phyloP scores from a whole-genome alignment of 2,888 invertebrate genomes.

The Pediacus dermestoides region DNA sequence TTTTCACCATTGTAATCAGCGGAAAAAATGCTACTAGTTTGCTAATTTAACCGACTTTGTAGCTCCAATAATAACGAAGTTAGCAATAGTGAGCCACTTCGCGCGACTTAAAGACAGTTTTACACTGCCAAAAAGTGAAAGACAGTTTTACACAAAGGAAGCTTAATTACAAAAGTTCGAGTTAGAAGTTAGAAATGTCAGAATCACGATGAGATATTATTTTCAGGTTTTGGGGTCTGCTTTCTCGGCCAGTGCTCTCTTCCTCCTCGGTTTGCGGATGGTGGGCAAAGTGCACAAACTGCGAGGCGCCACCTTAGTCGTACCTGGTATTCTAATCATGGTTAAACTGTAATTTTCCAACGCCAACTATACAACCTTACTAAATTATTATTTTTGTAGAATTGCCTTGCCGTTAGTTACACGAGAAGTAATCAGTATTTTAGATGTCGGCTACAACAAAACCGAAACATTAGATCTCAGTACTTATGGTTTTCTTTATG shows the following conservation, averaged over 20 bases:
- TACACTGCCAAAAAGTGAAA: no score
- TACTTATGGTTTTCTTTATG: slow-evolving; percentile 92
- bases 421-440: slow-evolving; percentile 76
- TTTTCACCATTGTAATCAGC: no score
- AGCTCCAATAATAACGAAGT: no score
- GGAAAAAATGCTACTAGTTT: no score
- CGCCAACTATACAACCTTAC: neutral
- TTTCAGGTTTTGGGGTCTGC: slow-evolving; percentile 75
- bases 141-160: no score
- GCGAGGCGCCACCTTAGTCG: slow-evolving; percentile 72
- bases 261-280: slow-evolving; percentile 86
- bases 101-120: no score
- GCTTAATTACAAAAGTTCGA: no score
- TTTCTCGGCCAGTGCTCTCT: slow-evolving; percentile 88
- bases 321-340: slow-evolving; percentile 83
- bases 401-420: slow-evolving; percentile 80
- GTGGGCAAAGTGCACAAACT: slow-evolving; percentile 83
- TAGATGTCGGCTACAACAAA: slow-evolving; percentile 65
- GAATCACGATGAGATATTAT: slow-evolving; percentile 13
- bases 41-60: no score
- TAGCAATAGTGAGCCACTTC: no score
- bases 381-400: slow-evolving; percentile 49
- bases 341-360: slow-evolving; percentile 69
- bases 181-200: no score
- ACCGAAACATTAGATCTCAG: slow-evolving; percentile 78